These are phyloP conservation scores for Lithophane semibrunnea DNA, from an alignment of 2,888 invertebrate species.

Conservation along the genomic window DNA sequence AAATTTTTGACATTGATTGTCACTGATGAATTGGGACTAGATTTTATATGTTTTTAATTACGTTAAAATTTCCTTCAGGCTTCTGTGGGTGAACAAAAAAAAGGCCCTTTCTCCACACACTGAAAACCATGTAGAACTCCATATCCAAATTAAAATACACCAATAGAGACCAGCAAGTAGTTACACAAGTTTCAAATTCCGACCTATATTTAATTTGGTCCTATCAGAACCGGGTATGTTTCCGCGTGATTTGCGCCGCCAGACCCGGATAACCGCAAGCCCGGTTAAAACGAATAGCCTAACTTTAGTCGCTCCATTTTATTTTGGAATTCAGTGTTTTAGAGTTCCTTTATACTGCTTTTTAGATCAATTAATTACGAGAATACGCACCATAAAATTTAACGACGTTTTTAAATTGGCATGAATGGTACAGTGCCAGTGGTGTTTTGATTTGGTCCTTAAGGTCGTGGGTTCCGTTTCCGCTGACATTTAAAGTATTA, in stretches of 20 bases:
- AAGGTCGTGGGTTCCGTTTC: neutral
- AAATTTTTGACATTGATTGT: too few relatives aligned
- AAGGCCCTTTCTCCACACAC: too few relatives aligned
- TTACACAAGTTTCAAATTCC: slow-evolving; percentile 46
- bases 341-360: slow-evolving; percentile 46
- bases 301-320: slow-evolving; percentile 59
- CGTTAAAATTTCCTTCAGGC: neutral
- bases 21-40: neutral
- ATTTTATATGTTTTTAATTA: neutral
- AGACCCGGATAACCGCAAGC: slow-evolving; percentile 60
- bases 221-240: slow-evolving; percentile 57
- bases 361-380: slow-evolving; percentile 59
- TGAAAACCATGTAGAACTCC: neutral
- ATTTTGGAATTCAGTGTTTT: slow-evolving; percentile 56
- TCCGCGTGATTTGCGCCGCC: slow-evolving; percentile 62
- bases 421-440: neutral
- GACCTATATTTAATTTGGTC: slow-evolving; percentile 62
- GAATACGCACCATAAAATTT: slow-evolving; percentile 61
- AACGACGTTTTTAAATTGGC: slow-evolving; percentile 46
- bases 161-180: neutral
- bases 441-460: slow-evolving; percentile 4
- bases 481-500: neutral
- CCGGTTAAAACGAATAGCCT: slow-evolving; percentile 62
- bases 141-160: neutral
- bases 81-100: too few relatives aligned